Conservation (phyloP, 2,888 invertebrate species). For the Drosophila koepferae region DNA sequence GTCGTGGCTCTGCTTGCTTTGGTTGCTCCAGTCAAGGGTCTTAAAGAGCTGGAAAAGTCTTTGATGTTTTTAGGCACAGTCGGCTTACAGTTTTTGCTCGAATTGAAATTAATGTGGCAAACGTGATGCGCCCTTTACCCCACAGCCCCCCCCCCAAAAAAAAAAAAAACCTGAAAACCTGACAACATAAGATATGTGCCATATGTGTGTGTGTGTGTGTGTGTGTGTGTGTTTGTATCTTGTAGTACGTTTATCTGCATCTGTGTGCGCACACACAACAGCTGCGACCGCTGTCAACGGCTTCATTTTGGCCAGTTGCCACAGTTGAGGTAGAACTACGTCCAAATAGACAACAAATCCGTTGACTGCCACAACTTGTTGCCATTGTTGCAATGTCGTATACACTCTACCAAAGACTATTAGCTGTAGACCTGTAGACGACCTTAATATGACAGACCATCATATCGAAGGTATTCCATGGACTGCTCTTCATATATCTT, state of each 20-base stretch:
- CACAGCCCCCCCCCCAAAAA: neutral
- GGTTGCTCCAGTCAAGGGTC: conserved; percentile 32
- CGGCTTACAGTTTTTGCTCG: conserved; percentile 29
- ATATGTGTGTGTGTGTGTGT: neutral
- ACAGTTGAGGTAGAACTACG: conserved; percentile 45
- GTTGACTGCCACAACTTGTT: conserved; percentile 11
- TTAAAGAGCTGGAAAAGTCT: conserved; percentile 25
- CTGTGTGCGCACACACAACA: conserved; percentile 31
- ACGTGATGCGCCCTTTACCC: conserved; percentile 54
- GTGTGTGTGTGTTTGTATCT: conserved; percentile 4
- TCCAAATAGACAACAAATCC: conserved; percentile 43
- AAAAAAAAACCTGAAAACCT: neutral
- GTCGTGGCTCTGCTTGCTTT: conserved; percentile 3
- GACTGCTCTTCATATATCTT: neutral
- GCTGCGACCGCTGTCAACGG: conserved; percentile 56
- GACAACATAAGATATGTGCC: conserved; percentile 16
- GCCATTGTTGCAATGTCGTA: neutral
- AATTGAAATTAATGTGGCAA: conserved; percentile 72
- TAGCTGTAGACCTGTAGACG: neutral
- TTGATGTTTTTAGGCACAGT: conserved; percentile 45
- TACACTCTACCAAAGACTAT: neutral
- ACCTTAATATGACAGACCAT: too few relatives aligned
- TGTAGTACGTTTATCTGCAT: conserved; percentile 20
- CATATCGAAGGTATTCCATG: too few relatives aligned
- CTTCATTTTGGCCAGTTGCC: conserved; percentile 64